Evolutionary conservation across 2,888 invertebrate species (phyloP).

Genomic region (Andrena trimmerana): DNA sequence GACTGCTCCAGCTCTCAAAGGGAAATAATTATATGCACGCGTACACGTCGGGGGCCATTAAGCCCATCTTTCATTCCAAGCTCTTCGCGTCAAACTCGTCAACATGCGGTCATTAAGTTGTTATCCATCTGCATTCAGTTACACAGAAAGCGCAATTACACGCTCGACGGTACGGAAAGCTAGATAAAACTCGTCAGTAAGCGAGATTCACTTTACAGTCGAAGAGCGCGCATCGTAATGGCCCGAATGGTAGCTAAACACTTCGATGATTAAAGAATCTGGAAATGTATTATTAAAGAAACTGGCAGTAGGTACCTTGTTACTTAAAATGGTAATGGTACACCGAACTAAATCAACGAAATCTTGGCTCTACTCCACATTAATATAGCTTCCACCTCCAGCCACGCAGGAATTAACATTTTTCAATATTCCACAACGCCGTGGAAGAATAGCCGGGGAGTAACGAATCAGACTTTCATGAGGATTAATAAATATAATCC

Average conservation of each 20-base stretch:
- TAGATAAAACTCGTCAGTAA: no score
- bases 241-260: no score
- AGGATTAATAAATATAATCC: conserved; percentile 65
- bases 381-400: background rate
- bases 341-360: background rate
- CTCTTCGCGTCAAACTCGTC: background rate
- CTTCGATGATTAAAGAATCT: background rate
- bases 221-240: no score
- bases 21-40: conserved; percentile 13
- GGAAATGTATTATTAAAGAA: background rate
- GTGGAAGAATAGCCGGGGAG: background rate
- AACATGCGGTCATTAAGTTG: background rate
- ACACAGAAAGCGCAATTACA: background rate
- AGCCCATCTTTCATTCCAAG: background rate
- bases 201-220: no score
- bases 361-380: background rate
- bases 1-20: background rate
- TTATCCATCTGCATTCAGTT: background rate
- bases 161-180: background rate
- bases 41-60: background rate
- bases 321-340: conserved; percentile 1
- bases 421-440: conserved; percentile 19
- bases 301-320: background rate
- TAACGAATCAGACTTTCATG: conserved; percentile 66
- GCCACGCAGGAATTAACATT: conserved; percentile 17